Percentiles rank a stretch among this genome's conserved stretches.
These are phyloP conservation scores for Melinopterus prodromus DNA, from an alignment of 2,888 invertebrate species.

Conservation along the genomic window DNA sequence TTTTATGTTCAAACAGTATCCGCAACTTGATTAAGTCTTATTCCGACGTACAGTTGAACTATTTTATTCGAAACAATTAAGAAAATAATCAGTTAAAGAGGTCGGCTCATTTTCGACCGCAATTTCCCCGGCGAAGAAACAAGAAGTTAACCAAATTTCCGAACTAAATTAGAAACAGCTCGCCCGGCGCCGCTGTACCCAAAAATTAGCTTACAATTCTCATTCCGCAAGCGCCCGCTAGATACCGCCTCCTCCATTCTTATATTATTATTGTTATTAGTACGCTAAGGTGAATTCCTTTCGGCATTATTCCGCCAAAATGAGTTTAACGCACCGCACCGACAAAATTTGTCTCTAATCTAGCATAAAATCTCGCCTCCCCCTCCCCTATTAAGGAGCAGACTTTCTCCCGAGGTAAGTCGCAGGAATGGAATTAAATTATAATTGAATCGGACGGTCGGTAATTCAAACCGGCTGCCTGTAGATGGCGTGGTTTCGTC, in stretches of 20 bases:
- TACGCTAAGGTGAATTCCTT: not conserved
- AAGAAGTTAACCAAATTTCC: not conserved
- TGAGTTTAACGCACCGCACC: not conserved
- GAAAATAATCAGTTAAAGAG: no score
- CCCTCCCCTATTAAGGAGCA: not conserved
- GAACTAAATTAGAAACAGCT: not conserved
- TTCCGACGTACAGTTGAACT: no score
- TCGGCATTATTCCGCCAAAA: not conserved
- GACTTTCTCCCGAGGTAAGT: not conserved
- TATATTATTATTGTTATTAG: not conserved
- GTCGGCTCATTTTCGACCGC: not conserved
- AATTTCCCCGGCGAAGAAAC: not conserved
- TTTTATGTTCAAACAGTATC: no score
- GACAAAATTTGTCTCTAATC: not conserved
- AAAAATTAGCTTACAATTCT: not conserved
- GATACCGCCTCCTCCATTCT: not conserved
- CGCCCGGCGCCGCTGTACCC: not conserved
- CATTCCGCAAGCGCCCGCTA: not conserved
- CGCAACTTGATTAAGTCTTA: no score
- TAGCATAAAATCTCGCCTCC: not conserved
- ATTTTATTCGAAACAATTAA: no score
- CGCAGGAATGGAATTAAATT: not conserved
- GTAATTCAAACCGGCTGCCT: not conserved
- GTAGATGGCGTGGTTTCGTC: not conserved
- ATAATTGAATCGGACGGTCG: not conserved